Conservation (phyloP, 2,888 invertebrate genomes). For the Pediacus dermestoides region DNA sequence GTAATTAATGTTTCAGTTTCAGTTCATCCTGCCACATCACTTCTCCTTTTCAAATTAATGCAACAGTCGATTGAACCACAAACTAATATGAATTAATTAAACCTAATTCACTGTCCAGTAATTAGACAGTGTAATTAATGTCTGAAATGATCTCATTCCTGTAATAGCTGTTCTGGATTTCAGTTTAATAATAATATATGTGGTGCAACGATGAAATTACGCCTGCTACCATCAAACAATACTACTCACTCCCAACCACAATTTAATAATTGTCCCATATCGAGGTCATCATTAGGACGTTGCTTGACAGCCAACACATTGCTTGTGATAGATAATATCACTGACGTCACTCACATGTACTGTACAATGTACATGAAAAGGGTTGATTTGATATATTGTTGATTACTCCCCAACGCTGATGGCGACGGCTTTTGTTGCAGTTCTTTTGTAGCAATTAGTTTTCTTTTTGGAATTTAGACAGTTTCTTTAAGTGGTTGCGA, state of each 20-base stretch:
- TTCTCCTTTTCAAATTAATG: too few relatives aligned
- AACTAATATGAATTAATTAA: constrained; percentile 2
- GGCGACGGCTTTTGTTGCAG: constrained; percentile 5
- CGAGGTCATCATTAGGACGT: constrained; percentile 10
- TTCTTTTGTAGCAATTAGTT: constrained; percentile 6
- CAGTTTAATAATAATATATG: constrained; percentile 7
- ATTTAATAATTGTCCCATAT: constrained; percentile 13
- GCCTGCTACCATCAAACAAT: constrained; percentile 2
- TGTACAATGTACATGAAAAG: constrained; percentile 2
- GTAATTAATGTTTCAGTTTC: too few relatives aligned
- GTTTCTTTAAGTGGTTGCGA: constrained; percentile 4
- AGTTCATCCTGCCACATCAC: too few relatives aligned
- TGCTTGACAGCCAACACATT: constrained; percentile 14
- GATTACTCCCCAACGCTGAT: constrained; percentile 12
- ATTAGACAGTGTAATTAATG: constrained; percentile 19
- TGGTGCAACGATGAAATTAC: constrained; percentile 1
- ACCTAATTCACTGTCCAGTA: constrained; percentile 11
- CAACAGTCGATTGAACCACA: constrained; percentile 7
- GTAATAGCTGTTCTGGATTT: constrained; percentile 14
- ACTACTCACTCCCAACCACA: constrained; percentile 1
- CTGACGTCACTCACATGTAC: constrained; percentile 15
- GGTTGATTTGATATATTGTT: too few relatives aligned
- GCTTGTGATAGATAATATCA: constrained; percentile 18
- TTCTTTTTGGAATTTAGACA: constrained; percentile 8
- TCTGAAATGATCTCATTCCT: constrained; percentile 20